phyloP scores from a whole-genome alignment of 2,797 vertebrate species.

The Choloepus didactylus region DNA sequence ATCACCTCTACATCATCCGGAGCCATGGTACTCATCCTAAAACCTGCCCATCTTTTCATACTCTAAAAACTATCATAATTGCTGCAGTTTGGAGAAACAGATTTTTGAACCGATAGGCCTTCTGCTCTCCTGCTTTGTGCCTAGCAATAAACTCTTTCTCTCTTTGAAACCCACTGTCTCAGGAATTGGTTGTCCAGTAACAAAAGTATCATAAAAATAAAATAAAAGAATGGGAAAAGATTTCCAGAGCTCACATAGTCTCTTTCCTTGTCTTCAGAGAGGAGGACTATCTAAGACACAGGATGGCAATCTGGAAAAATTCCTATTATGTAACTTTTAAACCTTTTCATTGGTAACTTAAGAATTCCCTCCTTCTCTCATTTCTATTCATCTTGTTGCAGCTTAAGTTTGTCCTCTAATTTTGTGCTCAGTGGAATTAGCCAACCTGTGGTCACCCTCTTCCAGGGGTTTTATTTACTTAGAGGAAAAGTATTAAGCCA shows the following conservation, averaged over 20 bases:
- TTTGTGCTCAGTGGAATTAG: constrained; percentile 47
- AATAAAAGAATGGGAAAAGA: constrained; percentile 24
- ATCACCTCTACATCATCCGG: too few species aligned
- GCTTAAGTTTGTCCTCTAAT: constrained; percentile 13
- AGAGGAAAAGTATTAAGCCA: constrained; percentile 49
- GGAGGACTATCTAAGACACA: neutral
- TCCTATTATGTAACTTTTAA: constrained; percentile 58
- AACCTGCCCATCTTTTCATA: too few species aligned
- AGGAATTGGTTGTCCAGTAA: too few species aligned
- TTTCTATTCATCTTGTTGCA: constrained; percentile 57
- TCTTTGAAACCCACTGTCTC: too few species aligned
- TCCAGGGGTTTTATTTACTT: constrained; percentile 43
- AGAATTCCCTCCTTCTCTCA: constrained; percentile 34
- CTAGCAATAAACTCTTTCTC: too few species aligned
- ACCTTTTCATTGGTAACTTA: neutral
- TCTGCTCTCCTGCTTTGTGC: too few species aligned
- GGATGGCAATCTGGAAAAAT: neutral
- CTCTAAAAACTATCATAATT: too few species aligned
- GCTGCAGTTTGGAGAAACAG: too few species aligned
- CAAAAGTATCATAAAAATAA: constrained; percentile 5
- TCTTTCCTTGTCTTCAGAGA: neutral
- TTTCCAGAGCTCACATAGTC: constrained; percentile 26
- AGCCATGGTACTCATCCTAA: too few species aligned
- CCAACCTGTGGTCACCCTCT: constrained; percentile 28
- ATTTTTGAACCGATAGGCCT: too few species aligned